Base-by-base conservation (phyloP, 2,113 vertebrate species). In the Pangasianodon gigas region DNA sequence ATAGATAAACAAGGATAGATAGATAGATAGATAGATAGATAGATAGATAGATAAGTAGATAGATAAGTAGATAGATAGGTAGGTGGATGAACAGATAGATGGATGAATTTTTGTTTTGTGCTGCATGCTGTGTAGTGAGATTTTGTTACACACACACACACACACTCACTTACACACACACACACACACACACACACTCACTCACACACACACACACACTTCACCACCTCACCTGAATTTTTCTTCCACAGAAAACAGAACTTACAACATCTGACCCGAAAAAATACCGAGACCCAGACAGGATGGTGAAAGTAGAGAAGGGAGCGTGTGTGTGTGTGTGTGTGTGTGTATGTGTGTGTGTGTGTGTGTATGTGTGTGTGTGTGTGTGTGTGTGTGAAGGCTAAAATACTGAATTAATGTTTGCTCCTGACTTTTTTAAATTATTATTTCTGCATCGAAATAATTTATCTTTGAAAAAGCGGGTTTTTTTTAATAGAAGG, bases 281-380 rank as follows among this genome's bases (percentile, higher is more conserved):
- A 80, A 58, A 41, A 37, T 19, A 19, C 21, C 3, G 3, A 81
- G 29, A 58, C 52, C 16, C 1, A 41, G 11, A 56, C 81, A 83
- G 52, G 52, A 83, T 83, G 81, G 81, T 32, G 79, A 83, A 83
- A 83, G 19, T 37, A 81, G 26, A 81, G 79, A 81, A 16, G 2
- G 0, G n/a, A 11, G 51, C 1, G 18, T 21, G 41, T 24, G 44
- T 29, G 21, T 79, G 41, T 48, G 21, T 26, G 75, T 10, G 8
- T 13, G 77, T 29, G 77, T 51, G 46, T 18, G 24, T 32, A 51
- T 81, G 80, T 19, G 26, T 56, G 29, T 37, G 29, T 56, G n/a
- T 21, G 16, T 82, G 80, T 37, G n/a, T 82, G 80, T 37, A 13
- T 1, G 18, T n/a, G 46, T 44, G 37, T 21, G 18, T 71, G n/a